Evolutionary conservation across 2,113 vertebrate species (phyloP).

Genomic region (Gopherus evgoodei): DNA sequence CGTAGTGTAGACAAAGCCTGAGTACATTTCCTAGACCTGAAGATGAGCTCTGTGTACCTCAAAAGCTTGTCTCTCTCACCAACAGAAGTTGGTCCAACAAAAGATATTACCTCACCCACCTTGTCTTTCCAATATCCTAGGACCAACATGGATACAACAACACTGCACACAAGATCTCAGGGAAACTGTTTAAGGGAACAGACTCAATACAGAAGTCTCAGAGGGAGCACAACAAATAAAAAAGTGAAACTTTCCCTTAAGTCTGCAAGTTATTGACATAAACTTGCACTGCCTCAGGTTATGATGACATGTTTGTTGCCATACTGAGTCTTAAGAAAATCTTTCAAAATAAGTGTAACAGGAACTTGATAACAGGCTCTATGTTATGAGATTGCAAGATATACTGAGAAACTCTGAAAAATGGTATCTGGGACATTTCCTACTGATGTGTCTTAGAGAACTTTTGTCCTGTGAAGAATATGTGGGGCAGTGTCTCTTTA

Average conservation of each 20-base stretch:
- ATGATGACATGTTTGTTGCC: background rate
- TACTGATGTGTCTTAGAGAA: background rate
- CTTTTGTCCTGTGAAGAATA: background rate
- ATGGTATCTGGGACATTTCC: background rate
- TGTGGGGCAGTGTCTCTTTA: background rate
- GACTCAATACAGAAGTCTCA: background rate
- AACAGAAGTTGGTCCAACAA: background rate
- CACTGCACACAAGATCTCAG: background rate
- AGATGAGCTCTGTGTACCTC: background rate
- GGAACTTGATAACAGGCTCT: background rate
- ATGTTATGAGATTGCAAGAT: background rate
- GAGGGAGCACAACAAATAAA: background rate
- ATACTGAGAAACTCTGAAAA: background rate
- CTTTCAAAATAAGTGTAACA: background rate
- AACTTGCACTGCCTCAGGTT: background rate
- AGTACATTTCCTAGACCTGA: background rate
- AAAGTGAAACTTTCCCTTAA: background rate
- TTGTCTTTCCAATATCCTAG: background rate
- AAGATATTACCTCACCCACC: background rate
- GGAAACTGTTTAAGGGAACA: conserved; percentile 10
- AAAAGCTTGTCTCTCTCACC: background rate
- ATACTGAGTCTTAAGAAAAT: background rate
- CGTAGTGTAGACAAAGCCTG: too few relatives aligned
- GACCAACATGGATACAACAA: background rate
- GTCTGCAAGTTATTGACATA: background rate